Conservation (phyloP, 2,888 invertebrate species). For the Drosophila neutralis region DNA sequence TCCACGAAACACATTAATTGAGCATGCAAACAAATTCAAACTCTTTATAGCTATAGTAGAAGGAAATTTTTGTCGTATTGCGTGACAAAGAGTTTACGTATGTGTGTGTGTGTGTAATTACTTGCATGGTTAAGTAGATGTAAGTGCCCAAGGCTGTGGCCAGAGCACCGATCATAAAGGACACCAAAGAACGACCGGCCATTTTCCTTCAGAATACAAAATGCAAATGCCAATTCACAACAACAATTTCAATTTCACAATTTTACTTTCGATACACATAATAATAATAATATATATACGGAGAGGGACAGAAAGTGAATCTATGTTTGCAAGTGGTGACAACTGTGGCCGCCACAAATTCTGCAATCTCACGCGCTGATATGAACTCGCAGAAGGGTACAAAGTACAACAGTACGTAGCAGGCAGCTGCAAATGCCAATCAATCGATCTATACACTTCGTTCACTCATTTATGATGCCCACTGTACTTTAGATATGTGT, state of each 20-base stretch:
- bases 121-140: slow-evolving; percentile 81
- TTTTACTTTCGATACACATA: not conserved
- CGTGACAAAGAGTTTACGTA: not conserved
- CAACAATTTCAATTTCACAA: slow-evolving; percentile 56
- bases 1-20: not conserved
- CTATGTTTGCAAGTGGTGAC: slow-evolving; percentile 15
- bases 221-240: slow-evolving; percentile 8
- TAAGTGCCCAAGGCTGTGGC: slow-evolving; percentile 81
- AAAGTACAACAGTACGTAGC: slow-evolving; percentile 54
- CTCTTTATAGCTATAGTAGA: not conserved
- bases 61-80: slow-evolving; percentile 6
- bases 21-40: slow-evolving; percentile 29
- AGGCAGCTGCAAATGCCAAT: slow-evolving; percentile 1
- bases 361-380: slow-evolving; percentile 73
- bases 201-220: slow-evolving; percentile 41
- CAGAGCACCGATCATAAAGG: slow-evolving; percentile 81
- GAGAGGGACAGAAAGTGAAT: not conserved
- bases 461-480: slow-evolving; percentile 11
- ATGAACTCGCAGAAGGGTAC: slow-evolving; percentile 42
- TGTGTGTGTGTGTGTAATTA: slow-evolving; percentile 67
- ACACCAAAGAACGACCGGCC: slow-evolving; percentile 72
- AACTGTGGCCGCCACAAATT: slow-evolving; percentile 30
- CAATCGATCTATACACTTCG: slow-evolving; percentile 17
- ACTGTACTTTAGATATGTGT: slow-evolving; percentile 6
- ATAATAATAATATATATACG: slow-evolving; percentile 12